These are phyloP conservation scores for Triops longicaudatus DNA, from an alignment of 1,140 invertebrate genomes.

Conservation along the genomic window DNA sequence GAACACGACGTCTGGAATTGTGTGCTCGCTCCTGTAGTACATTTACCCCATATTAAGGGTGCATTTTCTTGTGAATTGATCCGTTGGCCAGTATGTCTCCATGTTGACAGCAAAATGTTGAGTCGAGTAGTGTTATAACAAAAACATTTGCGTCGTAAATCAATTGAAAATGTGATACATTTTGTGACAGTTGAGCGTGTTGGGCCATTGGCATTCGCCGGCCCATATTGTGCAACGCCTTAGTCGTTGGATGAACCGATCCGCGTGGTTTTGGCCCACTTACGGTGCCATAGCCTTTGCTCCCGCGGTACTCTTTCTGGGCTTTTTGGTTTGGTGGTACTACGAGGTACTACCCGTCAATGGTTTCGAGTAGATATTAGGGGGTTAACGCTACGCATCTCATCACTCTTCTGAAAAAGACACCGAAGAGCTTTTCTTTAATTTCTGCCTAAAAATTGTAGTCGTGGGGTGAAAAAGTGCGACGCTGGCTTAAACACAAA, in stretches of 20 bases:
- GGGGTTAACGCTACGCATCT: background rate
- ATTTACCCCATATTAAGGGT: too few relatives aligned
- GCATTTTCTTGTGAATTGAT: too few relatives aligned
- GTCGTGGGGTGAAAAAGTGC: constrained; percentile 20
- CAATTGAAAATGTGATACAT: background rate
- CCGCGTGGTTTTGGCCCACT: constrained; percentile 23
- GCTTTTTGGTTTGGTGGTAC: constrained; percentile 26
- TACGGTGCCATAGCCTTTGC: constrained; percentile 23
- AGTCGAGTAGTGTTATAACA: too few relatives aligned
- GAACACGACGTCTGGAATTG: too few relatives aligned
- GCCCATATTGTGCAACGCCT: constrained; percentile 21
- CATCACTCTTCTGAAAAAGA: background rate
- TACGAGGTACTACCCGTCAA: background rate
- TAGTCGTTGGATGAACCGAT: constrained; percentile 26
- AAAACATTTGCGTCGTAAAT: too few relatives aligned
- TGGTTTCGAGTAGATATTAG: background rate
- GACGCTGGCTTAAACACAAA: constrained; percentile 38
- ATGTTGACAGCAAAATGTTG: too few relatives aligned
- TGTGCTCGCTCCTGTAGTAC: too few relatives aligned
- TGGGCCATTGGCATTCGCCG: constrained; percentile 14
- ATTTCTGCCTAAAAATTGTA: constrained; percentile 22
- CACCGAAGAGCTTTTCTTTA: constrained; percentile 6
- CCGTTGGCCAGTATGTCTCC: too few relatives aligned
- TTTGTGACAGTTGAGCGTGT: background rate
- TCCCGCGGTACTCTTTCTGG: constrained; percentile 21